A percentile compares a stretch with the other conserved stretches of the same genome.
These are phyloP conservation scores for Strigamia crassipes DNA, from an alignment of 2,888 invertebrate species.

Conservation along the genomic window DNA sequence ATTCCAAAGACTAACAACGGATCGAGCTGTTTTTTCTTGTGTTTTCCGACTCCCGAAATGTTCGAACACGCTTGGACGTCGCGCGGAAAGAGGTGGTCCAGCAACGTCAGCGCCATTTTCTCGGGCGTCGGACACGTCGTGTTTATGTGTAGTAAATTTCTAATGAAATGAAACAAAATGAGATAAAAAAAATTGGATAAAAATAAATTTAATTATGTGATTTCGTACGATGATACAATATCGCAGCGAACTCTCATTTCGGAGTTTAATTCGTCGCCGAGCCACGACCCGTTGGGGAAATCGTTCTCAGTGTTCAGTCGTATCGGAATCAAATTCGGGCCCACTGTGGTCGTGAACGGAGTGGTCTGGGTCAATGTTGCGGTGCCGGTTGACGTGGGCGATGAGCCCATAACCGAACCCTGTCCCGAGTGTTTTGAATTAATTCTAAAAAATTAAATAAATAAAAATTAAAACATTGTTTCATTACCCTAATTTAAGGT, in stretches of 20 bases:
- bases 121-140: constrained; percentile 63
- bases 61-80: constrained; percentile 63
- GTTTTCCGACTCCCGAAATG: constrained; percentile 63
- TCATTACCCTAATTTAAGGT: too few species aligned
- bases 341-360: not conserved
- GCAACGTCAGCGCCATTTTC: constrained; percentile 63
- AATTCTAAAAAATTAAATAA: constrained; percentile 25
- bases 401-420: constrained; percentile 46
- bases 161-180: constrained; percentile 49
- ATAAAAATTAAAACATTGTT: too few species aligned
- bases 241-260: constrained; percentile 62
- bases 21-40: constrained; percentile 63
- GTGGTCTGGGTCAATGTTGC: not conserved
- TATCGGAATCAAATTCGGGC: constrained; percentile 51
- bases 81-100: constrained; percentile 63
- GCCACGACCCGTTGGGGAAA: constrained; percentile 63
- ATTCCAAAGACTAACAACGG: constrained; percentile 62
- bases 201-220: not conserved
- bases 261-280: constrained; percentile 62
- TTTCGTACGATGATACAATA: constrained; percentile 60
- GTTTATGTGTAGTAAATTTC: constrained; percentile 62
- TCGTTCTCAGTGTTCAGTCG: constrained; percentile 58
- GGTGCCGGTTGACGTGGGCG: constrained; percentile 25
- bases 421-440: constrained; percentile 43
- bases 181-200: not conserved